Evolutionary conservation across 2,888 invertebrate genomes (phyloP), one percentile per base, ranked within the genome.

Genomic region (Sphaerophoria rueppellii): DNA sequence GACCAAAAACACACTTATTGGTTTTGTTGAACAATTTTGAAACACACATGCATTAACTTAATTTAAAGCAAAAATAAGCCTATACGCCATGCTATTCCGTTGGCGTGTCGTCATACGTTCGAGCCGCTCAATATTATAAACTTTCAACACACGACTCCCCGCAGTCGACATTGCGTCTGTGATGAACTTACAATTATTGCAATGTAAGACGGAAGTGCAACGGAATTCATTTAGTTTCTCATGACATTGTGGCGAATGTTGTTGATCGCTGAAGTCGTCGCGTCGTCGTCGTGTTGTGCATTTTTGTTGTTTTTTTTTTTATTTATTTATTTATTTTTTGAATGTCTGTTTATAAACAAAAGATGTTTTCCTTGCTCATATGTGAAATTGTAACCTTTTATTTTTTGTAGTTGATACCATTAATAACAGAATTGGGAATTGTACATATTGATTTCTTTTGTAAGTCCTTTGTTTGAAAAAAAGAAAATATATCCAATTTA

Each of bases 101-200:
- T 24, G 24, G 24, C 24, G 24, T 9, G 32, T 9, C 12, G 32
- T 34, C 55, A n/a, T 12, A 32, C 14, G 9, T 40, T n/a, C 9
- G 32, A 11, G 35, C 11, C 24, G 34, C 12, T 34, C 37, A 34
- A 14, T 57, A 67, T 58, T 9, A 24, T 57, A 55, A n/a, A 67
- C 43, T 58, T 71, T 65, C 43, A 24, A 2, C 71, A 40, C 50
- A 48, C 50, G 7, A 76, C 35, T 57, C 63, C 69, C 34, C 55
- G 74, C 61, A 74, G 75, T 63, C 80, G 81, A 71, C 76, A 76
- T 76, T 71, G 65, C 52, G 70, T 81, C 76, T 81, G 71, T 60
- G 57, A n/a, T 76, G 58, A 71, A 60, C 46, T 46, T 58, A 24
- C 24, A 24, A 24, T 24, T 24, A 81, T 65, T 71, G 65, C 14